phyloP scores from a whole-genome alignment of 2,888 invertebrate species.

The Lasioglossum malachurum region DNA sequence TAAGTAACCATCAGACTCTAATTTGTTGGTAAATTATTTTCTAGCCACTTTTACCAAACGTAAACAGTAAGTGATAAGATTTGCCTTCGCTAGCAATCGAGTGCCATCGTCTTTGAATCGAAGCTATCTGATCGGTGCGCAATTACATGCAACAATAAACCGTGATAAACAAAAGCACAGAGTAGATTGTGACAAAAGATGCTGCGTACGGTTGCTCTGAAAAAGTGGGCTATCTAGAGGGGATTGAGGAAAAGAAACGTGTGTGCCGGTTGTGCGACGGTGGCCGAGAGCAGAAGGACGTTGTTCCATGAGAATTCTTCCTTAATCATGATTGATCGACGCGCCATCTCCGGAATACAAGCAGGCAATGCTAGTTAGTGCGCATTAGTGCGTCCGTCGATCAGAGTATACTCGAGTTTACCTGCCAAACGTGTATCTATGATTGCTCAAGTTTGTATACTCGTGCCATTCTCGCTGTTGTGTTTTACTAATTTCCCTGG shows the following conservation, averaged over 20 bases:
- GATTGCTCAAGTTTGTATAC: constrained; percentile 74
- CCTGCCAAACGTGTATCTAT: constrained; percentile 74
- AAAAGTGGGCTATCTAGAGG: constrained; percentile 11
- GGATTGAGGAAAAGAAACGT: background rate
- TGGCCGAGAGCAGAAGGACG: constrained; percentile 15
- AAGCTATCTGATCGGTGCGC: background rate
- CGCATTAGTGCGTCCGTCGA: constrained; percentile 67
- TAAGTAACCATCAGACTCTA: background rate
- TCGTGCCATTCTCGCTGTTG: constrained; percentile 63
- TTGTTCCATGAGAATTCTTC: constrained; percentile 40
- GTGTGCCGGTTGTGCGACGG: background rate
- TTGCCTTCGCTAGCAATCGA: background rate
- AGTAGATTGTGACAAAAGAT: background rate
- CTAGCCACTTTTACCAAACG: background rate
- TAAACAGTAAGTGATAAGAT: background rate
- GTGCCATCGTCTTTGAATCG: background rate
- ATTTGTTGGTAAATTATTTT: background rate
- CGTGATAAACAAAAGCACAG: constrained; percentile 35
- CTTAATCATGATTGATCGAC: constrained; percentile 49
- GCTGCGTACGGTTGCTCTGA: constrained; percentile 15
- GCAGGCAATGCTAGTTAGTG: constrained; percentile 57
- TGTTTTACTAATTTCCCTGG: constrained; percentile 58
- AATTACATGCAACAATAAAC: background rate
- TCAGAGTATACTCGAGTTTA: constrained; percentile 63
- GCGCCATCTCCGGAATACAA: constrained; percentile 63